These are phyloP conservation scores for Vannuccia rotundouncinata DNA, from an alignment of 2,888 invertebrate species.

Conservation along the genomic window DNA sequence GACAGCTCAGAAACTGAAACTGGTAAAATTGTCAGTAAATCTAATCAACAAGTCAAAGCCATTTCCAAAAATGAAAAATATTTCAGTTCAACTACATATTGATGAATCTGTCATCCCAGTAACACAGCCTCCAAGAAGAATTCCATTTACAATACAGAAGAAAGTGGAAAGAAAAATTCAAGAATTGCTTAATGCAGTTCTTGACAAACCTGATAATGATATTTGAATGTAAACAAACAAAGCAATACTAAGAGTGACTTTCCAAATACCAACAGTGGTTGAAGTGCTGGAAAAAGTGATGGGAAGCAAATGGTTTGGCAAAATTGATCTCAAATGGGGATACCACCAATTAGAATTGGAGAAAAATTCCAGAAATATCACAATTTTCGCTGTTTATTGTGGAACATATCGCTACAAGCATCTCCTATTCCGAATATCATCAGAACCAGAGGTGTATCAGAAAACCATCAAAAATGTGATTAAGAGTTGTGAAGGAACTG, in stretches of 20 bases:
- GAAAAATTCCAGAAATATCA: neutral
- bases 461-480: conserved; percentile 52
- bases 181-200: neutral
- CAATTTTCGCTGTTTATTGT: neutral
- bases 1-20: neutral
- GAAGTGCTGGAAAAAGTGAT: neutral
- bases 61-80: conserved; percentile 9
- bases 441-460: conserved; percentile 57
- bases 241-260: no score
- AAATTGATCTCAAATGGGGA: conserved; percentile 3
- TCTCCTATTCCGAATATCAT: conserved; percentile 45
- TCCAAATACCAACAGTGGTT: no score
- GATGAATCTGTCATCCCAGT: conserved; percentile 14
- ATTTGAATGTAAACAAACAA: no score
- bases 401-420: conserved; percentile 41
- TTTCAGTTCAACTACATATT: neutral
- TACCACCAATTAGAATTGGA: conserved; percentile 6
- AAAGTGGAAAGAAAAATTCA: neutral
- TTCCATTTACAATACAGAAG: neutral
- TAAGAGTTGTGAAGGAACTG: conserved; percentile 46
- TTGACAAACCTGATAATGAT: no score
- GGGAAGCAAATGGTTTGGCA: neutral
- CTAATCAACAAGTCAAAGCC: neutral
- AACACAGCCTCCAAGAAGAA: conserved; percentile 1
- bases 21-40: neutral